These are phyloP conservation scores for Epizoanthus stellaris DNA, from an alignment of 92 coral and sea anemone genomes.

Conservation along the genomic window DNA sequence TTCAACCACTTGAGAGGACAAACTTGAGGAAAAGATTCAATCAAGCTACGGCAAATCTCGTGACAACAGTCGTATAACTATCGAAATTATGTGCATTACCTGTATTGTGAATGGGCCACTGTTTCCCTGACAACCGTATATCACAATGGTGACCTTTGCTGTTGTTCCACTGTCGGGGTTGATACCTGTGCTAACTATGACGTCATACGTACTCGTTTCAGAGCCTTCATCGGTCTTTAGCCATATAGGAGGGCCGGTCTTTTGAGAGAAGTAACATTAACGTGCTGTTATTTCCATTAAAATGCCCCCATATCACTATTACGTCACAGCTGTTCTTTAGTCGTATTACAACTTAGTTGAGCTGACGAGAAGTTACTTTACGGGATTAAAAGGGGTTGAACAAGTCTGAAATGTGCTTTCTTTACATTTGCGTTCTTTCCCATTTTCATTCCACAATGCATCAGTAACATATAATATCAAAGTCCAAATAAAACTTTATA, in stretches of 20 bases:
- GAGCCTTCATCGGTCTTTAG: background rate
- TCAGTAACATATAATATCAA: too few species aligned
- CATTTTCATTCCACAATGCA: too few species aligned
- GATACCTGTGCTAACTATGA: slow-evolving; percentile 21
- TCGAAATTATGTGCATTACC: background rate
- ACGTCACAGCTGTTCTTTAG: too few species aligned
- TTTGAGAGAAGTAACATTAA: background rate
- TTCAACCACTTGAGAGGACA: background rate
- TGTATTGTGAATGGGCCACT: slow-evolving; percentile 16
- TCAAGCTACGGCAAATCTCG: background rate
- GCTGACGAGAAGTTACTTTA: too few species aligned
- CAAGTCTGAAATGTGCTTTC: too few species aligned
- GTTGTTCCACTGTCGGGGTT: slow-evolving; percentile 26
- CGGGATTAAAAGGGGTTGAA: too few species aligned
- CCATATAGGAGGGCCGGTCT: slow-evolving; percentile 33
- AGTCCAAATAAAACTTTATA: too few species aligned
- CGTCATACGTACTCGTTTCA: background rate
- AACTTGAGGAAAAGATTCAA: background rate
- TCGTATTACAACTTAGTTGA: too few species aligned
- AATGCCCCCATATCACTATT: too few species aligned
- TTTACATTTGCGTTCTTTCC: too few species aligned
- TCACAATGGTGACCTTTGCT: slow-evolving; percentile 25
- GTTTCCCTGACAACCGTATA: slow-evolving; percentile 17
- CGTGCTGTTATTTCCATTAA: too few species aligned
- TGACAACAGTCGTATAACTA: background rate